These are phyloP conservation scores for Dynastes hyllus DNA, from an alignment of 2,888 invertebrate genomes.

Conservation along the genomic window DNA sequence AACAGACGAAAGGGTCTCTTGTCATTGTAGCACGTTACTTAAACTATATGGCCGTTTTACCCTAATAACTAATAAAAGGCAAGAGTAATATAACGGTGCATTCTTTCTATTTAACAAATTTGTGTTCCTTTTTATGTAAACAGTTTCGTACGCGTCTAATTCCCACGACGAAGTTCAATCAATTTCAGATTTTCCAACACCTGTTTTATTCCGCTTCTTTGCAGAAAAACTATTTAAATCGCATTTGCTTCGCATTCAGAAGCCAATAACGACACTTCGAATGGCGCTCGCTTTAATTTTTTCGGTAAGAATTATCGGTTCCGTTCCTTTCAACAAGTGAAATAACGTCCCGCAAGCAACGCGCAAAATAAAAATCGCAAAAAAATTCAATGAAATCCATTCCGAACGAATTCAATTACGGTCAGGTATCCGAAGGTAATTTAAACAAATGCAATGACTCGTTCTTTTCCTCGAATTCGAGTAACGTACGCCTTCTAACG, in stretches of 20 bases:
- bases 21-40: too few species aligned
- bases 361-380: slow-evolving; percentile 9
- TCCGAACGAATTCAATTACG: slow-evolving; percentile 26
- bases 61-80: too few species aligned
- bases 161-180: too few species aligned
- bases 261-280: background rate
- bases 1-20: too few species aligned
- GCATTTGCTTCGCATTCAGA: background rate
- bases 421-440: slow-evolving; percentile 37
- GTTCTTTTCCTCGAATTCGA: slow-evolving; percentile 32
- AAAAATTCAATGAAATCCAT: slow-evolving; percentile 32
- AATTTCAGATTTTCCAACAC: too few species aligned
- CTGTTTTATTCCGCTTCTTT: background rate
- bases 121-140: too few species aligned
- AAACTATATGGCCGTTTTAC: too few species aligned
- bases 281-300: background rate
- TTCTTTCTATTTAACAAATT: too few species aligned
- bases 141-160: too few species aligned
- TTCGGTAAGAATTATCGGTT: background rate
- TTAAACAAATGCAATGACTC: slow-evolving; percentile 38
- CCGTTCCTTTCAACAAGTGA: slow-evolving; percentile 11
- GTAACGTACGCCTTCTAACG: background rate
- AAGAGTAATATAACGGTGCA: too few species aligned
- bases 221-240: background rate
- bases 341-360: background rate